These are phyloP conservation scores for Meloe dianella DNA, from an alignment of 2,888 invertebrate genomes.

Conservation along the genomic window DNA sequence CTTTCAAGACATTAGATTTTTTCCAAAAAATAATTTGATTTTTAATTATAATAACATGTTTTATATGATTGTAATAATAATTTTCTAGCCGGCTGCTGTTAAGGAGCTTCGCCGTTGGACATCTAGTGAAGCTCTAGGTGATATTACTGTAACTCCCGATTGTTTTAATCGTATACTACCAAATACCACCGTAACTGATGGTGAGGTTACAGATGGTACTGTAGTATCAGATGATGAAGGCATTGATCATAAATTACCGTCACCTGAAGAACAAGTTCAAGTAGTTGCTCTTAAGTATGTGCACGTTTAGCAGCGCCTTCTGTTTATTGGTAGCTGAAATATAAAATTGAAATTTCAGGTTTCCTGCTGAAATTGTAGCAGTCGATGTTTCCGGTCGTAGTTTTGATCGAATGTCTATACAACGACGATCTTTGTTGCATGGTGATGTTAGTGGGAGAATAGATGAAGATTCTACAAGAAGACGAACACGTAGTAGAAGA, in stretches of 20 bases:
- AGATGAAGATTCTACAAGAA: constrained; percentile 53
- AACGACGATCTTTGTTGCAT: constrained; percentile 79
- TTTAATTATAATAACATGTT: constrained; percentile 2
- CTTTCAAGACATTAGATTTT: background rate
- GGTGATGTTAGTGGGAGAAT: constrained; percentile 56
- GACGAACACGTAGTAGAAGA: constrained; percentile 75
- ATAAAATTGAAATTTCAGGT: constrained; percentile 62
- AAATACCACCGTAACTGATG: constrained; percentile 60
- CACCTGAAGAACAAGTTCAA: constrained; percentile 85
- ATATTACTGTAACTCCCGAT: constrained; percentile 80
- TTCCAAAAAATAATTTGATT: background rate
- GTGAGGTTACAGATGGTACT: constrained; percentile 61
- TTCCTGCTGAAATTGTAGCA: constrained; percentile 85
- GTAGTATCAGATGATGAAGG: constrained; percentile 70
- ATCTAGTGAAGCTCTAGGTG: constrained; percentile 80
- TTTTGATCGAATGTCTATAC: constrained; percentile 88
- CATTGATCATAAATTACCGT: constrained; percentile 84
- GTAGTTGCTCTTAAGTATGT: constrained; percentile 82
- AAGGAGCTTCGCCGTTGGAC: constrained; percentile 86
- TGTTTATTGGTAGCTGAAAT: constrained; percentile 13
- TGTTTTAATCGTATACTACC: constrained; percentile 73
- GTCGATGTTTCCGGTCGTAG: constrained; percentile 88
- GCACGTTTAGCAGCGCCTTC: constrained; percentile 22
- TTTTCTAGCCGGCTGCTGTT: constrained; percentile 76
- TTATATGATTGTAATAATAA: constrained; percentile 12